These are phyloP conservation scores for Leucania comma DNA, from an alignment of 2,888 invertebrate genomes.

Conservation along the genomic window DNA sequence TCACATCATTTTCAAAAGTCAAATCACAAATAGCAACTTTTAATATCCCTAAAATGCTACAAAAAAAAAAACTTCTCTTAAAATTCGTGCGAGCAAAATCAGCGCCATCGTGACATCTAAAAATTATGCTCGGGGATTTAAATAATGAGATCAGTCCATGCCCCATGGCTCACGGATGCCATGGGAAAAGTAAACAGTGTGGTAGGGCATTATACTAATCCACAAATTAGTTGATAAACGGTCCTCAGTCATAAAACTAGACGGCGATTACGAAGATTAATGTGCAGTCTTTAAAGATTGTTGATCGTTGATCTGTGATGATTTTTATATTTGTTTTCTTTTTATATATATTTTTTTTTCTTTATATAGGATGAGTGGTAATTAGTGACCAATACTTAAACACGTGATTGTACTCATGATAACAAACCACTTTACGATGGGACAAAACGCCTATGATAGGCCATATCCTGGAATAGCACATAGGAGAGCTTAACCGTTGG, in stretches of 20 bases:
- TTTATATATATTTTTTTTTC: too few relatives aligned
- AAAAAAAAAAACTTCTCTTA: too few relatives aligned
- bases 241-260: conserved; percentile 59
- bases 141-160: conserved; percentile 83
- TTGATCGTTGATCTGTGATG: conserved; percentile 10
- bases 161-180: conserved; percentile 76
- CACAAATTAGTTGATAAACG: conserved; percentile 85
- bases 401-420: too few relatives aligned
- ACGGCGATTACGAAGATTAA: conserved; percentile 56
- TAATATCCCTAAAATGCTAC: conserved; percentile 45
- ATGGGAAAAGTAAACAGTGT: conserved; percentile 89
- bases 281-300: conserved; percentile 26
- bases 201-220: conserved; percentile 79
- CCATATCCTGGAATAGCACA: too few relatives aligned
- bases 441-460: too few relatives aligned
- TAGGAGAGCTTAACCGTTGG: too few relatives aligned
- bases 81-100: conserved; percentile 78
- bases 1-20: neutral
- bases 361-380: too few relatives aligned
- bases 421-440: too few relatives aligned
- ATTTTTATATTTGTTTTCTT: too few relatives aligned
- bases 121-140: conserved; percentile 86
- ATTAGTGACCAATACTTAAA: too few relatives aligned
- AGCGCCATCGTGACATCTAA: conserved; percentile 78
- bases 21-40: conserved; percentile 25